These are phyloP conservation scores for Erebia palarica DNA, from an alignment of 2,888 invertebrate species.

Conservation along the genomic window DNA sequence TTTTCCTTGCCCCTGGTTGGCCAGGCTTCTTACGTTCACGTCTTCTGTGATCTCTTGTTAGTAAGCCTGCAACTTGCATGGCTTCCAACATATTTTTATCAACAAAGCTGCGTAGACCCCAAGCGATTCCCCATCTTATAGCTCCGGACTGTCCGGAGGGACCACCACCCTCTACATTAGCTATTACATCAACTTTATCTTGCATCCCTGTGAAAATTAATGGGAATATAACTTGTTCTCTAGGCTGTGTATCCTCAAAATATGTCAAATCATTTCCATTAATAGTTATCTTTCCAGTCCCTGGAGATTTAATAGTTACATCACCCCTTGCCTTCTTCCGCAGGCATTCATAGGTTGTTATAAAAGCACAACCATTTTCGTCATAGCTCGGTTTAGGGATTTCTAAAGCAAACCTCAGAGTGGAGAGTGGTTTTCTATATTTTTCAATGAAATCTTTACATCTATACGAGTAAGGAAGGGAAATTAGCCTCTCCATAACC, in stretches of 20 bases:
- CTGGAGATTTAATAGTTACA: conserved; percentile 91
- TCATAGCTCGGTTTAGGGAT: conserved; percentile 87
- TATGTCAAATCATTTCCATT: conserved; percentile 91
- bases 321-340: conserved; percentile 88
- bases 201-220: conserved; percentile 90
- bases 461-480: conserved; percentile 87
- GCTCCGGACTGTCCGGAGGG: conserved; percentile 93
- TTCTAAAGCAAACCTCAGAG: conserved; percentile 82
- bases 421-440: conserved; percentile 84
- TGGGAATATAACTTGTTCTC: conserved; percentile 94
- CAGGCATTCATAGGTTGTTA: conserved; percentile 87
- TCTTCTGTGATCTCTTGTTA: conserved; percentile 89
- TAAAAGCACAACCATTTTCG: conserved; percentile 86
- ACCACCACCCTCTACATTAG: conserved; percentile 88
- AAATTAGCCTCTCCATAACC: conserved; percentile 87
- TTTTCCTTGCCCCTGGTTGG: conserved; percentile 93
- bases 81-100: conserved; percentile 88
- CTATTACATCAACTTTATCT: conserved; percentile 92
- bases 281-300: conserved; percentile 91
- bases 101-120: conserved; percentile 92
- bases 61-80: conserved; percentile 94
- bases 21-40: conserved; percentile 97
- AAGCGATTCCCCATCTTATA: conserved; percentile 93
- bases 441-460: conserved; percentile 88
- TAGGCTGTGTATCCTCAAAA: conserved; percentile 86